phyloP scores from a whole-genome alignment of 2,113 vertebrate genomes.

The Erythrocebus patas region DNA sequence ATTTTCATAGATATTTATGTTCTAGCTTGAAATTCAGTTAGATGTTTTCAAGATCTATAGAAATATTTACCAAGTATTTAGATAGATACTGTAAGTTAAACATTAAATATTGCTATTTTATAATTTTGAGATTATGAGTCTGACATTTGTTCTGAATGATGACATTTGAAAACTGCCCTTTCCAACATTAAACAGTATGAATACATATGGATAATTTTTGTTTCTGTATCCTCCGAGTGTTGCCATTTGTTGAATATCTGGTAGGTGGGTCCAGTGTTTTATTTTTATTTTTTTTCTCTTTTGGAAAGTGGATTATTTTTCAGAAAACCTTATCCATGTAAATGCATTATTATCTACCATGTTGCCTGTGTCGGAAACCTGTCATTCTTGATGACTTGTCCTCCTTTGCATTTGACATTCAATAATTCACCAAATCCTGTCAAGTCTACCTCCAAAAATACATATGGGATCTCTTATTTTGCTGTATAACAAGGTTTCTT shows the following conservation, averaged over 20 bases:
- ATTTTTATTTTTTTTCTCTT: background rate
- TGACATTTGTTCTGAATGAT: background rate
- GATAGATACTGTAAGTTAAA: background rate
- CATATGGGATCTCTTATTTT: background rate
- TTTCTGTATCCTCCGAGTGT: background rate
- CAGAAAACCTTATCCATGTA: background rate
- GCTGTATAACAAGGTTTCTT: background rate
- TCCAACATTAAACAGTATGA: background rate
- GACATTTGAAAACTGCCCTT: background rate
- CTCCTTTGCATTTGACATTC: background rate
- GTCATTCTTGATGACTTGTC: background rate
- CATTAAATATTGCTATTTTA: background rate
- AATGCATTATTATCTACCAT: background rate
- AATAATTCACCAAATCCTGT: background rate
- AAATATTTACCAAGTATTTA: background rate
- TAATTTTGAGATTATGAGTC: background rate
- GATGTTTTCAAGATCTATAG: background rate
- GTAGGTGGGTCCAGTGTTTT: background rate
- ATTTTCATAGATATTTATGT: background rate
- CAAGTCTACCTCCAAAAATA: background rate
- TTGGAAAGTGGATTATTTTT: background rate
- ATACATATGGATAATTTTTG: background rate
- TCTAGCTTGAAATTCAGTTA: background rate
- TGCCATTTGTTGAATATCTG: background rate
- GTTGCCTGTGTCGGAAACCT: conserved; percentile 13